A percentile compares a stretch with the other conserved stretches of the same genome.
Evolutionary conservation across 2,888 invertebrate species (phyloP).

Genomic region (Carcina quercana): DNA sequence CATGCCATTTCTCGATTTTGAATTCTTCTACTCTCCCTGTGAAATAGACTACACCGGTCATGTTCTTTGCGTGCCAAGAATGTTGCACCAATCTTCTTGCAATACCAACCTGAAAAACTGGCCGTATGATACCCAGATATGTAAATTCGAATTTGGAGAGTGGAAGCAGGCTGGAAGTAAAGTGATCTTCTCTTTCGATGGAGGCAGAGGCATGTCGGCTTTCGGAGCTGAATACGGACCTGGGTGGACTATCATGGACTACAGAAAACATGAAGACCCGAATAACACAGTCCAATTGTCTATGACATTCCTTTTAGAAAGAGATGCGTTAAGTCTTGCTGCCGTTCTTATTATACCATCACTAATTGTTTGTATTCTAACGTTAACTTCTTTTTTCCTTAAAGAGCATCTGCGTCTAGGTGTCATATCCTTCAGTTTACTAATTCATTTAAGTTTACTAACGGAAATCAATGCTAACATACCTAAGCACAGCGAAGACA

Average conservation of each 20-base stretch:
- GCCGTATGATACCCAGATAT: slow-evolving; percentile 25
- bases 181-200: slow-evolving; percentile 16
- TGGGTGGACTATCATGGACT: slow-evolving; percentile 37
- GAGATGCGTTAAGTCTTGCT: slow-evolving; percentile 29
- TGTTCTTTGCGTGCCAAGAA: slow-evolving; percentile 5
- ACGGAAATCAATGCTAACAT: slow-evolving; percentile 21
- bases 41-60: slow-evolving; percentile 10
- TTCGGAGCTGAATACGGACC: slow-evolving; percentile 25
- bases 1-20: no score
- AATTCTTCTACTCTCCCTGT: no score
- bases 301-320: slow-evolving; percentile 30
- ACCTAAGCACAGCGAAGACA: slow-evolving; percentile 23
- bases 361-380: slow-evolving; percentile 25
- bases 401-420: slow-evolving; percentile 24
- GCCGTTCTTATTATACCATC: slow-evolving; percentile 31
- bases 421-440: slow-evolving; percentile 27
- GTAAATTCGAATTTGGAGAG: slow-evolving; percentile 20
- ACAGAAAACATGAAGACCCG: slow-evolving; percentile 16
- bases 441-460: slow-evolving; percentile 29
- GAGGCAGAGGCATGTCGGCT: slow-evolving; percentile 11
- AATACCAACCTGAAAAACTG: slow-evolving; percentile 18
- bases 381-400: slow-evolving; percentile 24
- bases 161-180: slow-evolving; percentile 6
- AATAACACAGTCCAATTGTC: slow-evolving; percentile 20
- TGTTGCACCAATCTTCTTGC: slow-evolving; percentile 12